phyloP scores from a whole-genome alignment of 2,113 vertebrate species.

The Microtus montanus region DNA sequence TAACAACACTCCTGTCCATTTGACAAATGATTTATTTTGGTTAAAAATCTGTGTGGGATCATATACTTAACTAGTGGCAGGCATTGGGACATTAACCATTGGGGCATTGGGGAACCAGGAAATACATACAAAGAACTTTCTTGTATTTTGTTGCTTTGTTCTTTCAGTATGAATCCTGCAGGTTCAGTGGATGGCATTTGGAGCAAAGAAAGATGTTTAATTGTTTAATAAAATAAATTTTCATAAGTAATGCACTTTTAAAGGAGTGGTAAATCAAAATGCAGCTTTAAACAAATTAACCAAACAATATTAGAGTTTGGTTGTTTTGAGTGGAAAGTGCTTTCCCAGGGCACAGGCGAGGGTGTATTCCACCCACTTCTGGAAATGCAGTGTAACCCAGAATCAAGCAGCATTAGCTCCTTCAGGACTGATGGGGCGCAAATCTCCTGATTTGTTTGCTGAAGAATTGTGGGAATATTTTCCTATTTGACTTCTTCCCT shows the following conservation, averaged over 20 bases:
- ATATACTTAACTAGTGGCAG: background rate
- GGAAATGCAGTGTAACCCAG: background rate
- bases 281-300: background rate
- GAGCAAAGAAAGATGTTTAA: background rate
- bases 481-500: background rate
- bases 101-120: background rate
- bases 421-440: background rate
- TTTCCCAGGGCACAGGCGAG: background rate
- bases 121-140: background rate
- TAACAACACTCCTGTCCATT: background rate
- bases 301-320: background rate
- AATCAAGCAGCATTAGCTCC: background rate
- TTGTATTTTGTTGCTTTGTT: background rate
- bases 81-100: background rate
- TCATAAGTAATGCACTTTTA: background rate
- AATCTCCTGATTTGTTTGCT: background rate
- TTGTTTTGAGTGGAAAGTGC: constrained; percentile 5
- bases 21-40: background rate
- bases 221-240: background rate
- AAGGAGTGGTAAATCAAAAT: background rate
- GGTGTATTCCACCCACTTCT: background rate
- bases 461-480: background rate
- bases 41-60: background rate
- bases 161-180: background rate
- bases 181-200: background rate